These are phyloP conservation scores for Saccostrea echinata DNA, from an alignment of 1,140 invertebrate species.

Conservation along the genomic window DNA sequence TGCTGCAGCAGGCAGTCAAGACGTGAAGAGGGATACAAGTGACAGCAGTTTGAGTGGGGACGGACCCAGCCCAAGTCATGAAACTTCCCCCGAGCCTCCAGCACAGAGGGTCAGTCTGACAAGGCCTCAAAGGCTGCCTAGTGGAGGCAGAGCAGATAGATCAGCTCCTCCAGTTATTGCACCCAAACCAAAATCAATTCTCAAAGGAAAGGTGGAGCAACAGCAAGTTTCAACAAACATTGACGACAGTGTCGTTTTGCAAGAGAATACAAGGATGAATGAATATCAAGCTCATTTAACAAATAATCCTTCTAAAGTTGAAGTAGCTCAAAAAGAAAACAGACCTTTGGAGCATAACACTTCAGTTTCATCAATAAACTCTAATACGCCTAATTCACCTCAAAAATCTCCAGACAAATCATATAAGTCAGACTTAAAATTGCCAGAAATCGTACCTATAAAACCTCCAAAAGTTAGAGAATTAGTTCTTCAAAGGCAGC, in stretches of 20 bases:
- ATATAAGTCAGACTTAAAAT: conserved; percentile 84
- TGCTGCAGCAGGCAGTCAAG: conserved; percentile 43
- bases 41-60: conserved; percentile 69
- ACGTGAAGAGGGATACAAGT: conserved; percentile 67
- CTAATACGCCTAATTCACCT: neutral
- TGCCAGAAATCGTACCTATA: conserved; percentile 89
- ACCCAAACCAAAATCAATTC: conserved; percentile 68
- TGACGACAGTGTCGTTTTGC: conserved; percentile 72
- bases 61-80: conserved; percentile 65
- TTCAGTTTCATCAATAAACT: neutral
- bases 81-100: conserved; percentile 53
- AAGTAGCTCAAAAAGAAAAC: conserved; percentile 41
- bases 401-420: conserved; percentile 71
- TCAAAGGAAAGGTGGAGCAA: conserved; percentile 64
- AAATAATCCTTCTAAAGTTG: neutral
- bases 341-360: conserved; percentile 43
- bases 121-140: conserved; percentile 50
- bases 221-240: conserved; percentile 62
- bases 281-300: conserved; percentile 57
- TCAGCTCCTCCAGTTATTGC: conserved; percentile 55
- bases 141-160: conserved; percentile 48
- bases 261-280: conserved; percentile 75
- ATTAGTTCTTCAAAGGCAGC: conserved; percentile 89
- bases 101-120: conserved; percentile 38
- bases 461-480: conserved; percentile 88